These are phyloP conservation scores for Tympanoctomys barrerae DNA, from an alignment of 2,797 vertebrate genomes.

Conservation along the genomic window DNA sequence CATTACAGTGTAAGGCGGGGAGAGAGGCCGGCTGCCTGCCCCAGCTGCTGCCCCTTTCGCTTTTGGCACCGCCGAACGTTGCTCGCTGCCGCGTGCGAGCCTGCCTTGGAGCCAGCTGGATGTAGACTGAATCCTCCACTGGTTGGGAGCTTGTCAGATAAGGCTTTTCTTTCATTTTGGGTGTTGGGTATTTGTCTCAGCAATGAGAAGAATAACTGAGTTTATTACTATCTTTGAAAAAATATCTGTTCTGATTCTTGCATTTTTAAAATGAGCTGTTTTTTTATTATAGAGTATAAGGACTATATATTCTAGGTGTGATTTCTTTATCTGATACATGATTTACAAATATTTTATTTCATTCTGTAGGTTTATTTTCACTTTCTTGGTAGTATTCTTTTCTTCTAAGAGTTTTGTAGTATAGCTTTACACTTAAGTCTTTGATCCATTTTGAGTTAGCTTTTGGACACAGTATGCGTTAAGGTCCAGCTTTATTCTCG, in stretches of 20 bases:
- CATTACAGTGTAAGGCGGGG: no score
- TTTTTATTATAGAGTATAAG: neutral
- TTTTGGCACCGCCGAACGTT: no score
- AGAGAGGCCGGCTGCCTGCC: no score
- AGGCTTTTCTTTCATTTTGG: no score
- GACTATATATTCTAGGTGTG: neutral
- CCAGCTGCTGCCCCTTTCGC: no score
- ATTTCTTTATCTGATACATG: neutral
- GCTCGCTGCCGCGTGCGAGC: no score
- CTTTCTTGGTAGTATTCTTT: neutral
- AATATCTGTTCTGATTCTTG: neutral
- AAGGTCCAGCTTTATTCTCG: neutral
- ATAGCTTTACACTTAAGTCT: neutral
- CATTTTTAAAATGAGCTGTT: neutral
- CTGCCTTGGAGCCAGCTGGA: no score
- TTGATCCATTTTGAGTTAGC: neutral
- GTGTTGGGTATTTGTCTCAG: no score
- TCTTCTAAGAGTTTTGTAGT: neutral
- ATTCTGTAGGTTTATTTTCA: neutral
- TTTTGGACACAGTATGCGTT: neutral
- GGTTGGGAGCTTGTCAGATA: no score
- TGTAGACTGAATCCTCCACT: no score
- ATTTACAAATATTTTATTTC: neutral
- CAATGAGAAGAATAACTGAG: no score
- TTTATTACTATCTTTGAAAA: neutral